A percentile compares a stretch with the other conserved stretches of the same genome.
phyloP scores from a whole-genome alignment of 2,113 vertebrate genomes.

The Chaenocephalus aceratus region DNA sequence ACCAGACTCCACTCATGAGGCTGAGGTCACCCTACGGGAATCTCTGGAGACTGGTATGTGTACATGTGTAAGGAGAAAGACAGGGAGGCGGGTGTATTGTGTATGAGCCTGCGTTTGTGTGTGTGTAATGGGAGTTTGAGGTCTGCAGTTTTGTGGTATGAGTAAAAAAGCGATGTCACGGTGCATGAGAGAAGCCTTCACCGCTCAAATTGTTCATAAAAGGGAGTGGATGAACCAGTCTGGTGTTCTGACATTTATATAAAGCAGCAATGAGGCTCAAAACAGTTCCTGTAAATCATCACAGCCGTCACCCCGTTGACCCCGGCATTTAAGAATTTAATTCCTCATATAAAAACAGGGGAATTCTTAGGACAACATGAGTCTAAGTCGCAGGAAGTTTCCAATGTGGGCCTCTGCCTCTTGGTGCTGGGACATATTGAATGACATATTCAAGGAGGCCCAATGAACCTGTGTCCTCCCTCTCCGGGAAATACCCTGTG shows the following conservation, averaged over 20 bases:
- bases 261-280: constrained; percentile 36
- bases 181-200: constrained; percentile 53
- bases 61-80: constrained; percentile 37
- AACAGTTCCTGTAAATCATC: constrained; percentile 48
- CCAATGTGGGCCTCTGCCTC: constrained; percentile 58
- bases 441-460: constrained; percentile 72
- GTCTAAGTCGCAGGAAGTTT: constrained; percentile 63
- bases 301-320: constrained; percentile 12
- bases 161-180: constrained; percentile 56
- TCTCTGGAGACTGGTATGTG: constrained; percentile 72
- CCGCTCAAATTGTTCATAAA: constrained; percentile 45
- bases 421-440: constrained; percentile 69
- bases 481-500: constrained; percentile 71
- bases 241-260: constrained; percentile 40
- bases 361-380: constrained; percentile 53
- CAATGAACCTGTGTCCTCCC: constrained; percentile 71
- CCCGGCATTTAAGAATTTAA: constrained; percentile 8
- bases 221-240: constrained; percentile 36
- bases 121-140: constrained; percentile 13
- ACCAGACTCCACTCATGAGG: constrained; percentile 78
- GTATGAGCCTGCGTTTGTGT: constrained; percentile 17
- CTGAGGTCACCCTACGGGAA: constrained; percentile 78
- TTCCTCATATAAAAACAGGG: constrained; percentile 38
- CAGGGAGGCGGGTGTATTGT: constrained; percentile 25
- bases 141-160: constrained; percentile 49